Evolutionary conservation across 2,797 vertebrate species (phyloP).

Genomic region (Acrossocheilus fasciatus): DNA sequence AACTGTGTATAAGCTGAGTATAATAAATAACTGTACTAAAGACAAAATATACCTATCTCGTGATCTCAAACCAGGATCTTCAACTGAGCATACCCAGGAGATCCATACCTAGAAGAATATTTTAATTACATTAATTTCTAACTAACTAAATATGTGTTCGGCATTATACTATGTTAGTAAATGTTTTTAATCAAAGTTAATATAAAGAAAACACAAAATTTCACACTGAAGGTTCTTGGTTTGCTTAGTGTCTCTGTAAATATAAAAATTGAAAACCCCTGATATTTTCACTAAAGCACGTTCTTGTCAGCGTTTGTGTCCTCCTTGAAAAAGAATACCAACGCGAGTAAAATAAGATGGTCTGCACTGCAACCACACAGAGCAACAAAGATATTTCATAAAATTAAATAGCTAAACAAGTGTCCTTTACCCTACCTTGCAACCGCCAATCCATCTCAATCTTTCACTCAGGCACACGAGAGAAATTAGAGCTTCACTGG

Average conservation of each 20-base stretch:
- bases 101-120: background rate
- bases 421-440: conserved; percentile 47
- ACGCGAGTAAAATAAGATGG: background rate
- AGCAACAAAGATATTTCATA: background rate
- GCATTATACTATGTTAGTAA: background rate
- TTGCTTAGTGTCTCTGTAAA: background rate
- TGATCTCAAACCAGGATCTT: background rate
- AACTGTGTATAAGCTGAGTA: background rate
- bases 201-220: background rate
- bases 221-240: background rate
- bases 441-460: conserved; percentile 25
- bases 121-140: background rate
- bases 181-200: background rate
- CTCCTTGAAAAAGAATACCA: background rate
- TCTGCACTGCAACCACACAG: background rate
- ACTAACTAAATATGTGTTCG: background rate
- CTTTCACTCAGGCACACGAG: background rate
- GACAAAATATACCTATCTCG: background rate
- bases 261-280: background rate
- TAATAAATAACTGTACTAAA: background rate
- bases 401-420: background rate
- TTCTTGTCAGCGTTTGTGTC: background rate
- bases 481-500: background rate
- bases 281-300: background rate
- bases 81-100: background rate